Conservation (phyloP, 2,113 vertebrate genomes). For the Epinephelus cyanopodus region DNA sequence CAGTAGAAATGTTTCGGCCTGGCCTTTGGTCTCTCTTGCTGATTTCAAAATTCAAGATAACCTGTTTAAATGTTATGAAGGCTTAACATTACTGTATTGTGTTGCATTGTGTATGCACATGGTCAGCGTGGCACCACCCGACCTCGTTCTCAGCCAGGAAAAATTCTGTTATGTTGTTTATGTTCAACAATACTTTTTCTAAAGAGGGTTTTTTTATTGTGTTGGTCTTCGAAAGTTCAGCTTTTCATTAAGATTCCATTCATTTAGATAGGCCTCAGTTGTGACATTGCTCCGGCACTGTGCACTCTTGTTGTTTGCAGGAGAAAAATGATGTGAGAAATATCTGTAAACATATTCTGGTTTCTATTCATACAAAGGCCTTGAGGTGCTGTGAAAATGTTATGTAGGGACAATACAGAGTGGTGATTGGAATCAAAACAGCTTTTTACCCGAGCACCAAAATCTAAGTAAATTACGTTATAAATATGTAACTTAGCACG, state of each 20-base stretch:
- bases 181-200: neutral
- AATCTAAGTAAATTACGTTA: neutral
- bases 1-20: no score
- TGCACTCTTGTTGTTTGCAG: constrained; percentile 7
- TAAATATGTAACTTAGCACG: neutral
- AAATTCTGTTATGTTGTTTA: neutral
- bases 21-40: no score
- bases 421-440: constrained; percentile 12
- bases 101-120: no score
- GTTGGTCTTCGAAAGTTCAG: neutral
- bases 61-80: no score
- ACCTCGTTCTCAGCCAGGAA: no score
- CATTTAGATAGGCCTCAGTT: neutral
- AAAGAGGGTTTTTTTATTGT: neutral
- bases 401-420: neutral
- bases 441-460: neutral
- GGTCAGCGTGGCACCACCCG: no score
- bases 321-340: neutral
- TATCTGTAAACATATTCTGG: neutral
- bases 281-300: neutral
- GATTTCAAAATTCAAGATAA: no score
- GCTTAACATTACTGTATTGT: no score
- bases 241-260: constrained; percentile 3
- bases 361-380: constrained; percentile 27
- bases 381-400: constrained; percentile 26